These are phyloP conservation scores for Aspidoscelis tigris DNA, from an alignment of 2,113 vertebrate species.

Conservation along the genomic window DNA sequence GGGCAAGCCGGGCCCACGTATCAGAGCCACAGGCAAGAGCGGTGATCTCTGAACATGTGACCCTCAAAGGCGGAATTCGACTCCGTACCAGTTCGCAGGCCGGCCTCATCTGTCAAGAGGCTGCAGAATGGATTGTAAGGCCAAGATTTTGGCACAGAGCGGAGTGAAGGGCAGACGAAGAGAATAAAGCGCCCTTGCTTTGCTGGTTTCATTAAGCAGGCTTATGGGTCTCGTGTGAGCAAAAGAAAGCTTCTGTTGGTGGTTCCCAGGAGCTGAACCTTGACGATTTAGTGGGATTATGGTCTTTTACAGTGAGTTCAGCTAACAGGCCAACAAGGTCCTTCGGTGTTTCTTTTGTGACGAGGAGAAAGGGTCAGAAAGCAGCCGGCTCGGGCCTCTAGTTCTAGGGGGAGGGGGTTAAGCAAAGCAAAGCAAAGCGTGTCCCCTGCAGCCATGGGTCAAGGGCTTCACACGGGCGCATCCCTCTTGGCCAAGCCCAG, in stretches of 20 bases:
- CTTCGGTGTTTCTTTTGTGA: too few species aligned
- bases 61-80: background rate
- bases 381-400: background rate
- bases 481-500: too few species aligned
- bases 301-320: background rate
- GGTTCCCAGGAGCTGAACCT: background rate
- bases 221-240: background rate
- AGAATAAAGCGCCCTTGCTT: constrained; percentile 9
- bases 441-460: too few species aligned
- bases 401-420: too few species aligned
- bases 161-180: background rate
- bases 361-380: background rate
- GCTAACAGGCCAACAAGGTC: background rate
- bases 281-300: background rate
- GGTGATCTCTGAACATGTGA: background rate
- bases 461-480: too few species aligned
- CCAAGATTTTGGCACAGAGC: background rate
- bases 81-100: background rate
- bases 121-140: background rate
- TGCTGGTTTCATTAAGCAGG: constrained; percentile 3
- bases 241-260: background rate
- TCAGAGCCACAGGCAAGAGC: background rate
- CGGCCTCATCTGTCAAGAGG: background rate
- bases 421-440: too few species aligned
- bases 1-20: background rate